A percentile compares a stretch with the other conserved stretches of the same genome.
These are phyloP conservation scores for Agonum fuliginosum DNA, from an alignment of 2,888 invertebrate species.

Conservation along the genomic window DNA sequence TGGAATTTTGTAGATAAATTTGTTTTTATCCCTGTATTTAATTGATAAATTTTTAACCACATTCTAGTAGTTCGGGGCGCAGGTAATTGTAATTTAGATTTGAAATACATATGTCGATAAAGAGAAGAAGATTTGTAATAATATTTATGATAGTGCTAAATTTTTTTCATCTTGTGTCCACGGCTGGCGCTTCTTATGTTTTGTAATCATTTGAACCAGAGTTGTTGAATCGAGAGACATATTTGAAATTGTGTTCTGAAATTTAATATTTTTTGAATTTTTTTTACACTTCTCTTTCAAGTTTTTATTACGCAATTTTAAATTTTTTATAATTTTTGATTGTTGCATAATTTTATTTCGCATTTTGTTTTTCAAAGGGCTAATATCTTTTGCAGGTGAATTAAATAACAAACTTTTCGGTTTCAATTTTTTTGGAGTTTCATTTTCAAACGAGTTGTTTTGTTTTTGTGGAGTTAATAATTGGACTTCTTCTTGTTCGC, in stretches of 20 bases:
- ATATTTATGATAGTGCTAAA: slow-evolving; percentile 7
- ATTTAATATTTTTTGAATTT: neutral
- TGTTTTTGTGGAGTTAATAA: neutral
- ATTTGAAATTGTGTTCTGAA: neutral
- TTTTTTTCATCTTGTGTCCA: slow-evolving; percentile 18
- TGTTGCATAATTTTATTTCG: neutral
- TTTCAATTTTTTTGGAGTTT: neutral
- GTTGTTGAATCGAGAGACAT: neutral
- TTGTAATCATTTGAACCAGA: neutral
- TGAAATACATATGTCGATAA: neutral
- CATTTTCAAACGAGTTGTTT: too few species aligned
- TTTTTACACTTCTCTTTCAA: neutral
- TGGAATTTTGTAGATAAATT: slow-evolving; percentile 62
- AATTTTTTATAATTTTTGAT: neutral
- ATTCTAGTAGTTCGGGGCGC: slow-evolving; percentile 60
- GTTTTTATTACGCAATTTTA: slow-evolving; percentile 2
- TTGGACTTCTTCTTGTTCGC: neutral
- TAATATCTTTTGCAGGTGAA: slow-evolving; percentile 24
- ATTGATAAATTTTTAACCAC: slow-evolving; percentile 65
- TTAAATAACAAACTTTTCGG: slow-evolving; percentile 51
- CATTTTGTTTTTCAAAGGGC: neutral
- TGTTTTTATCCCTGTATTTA: slow-evolving; percentile 63
- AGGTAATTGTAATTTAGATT: slow-evolving; percentile 13
- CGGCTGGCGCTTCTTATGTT: neutral
- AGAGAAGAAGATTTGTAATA: slow-evolving; percentile 11